Conservation (phyloP, 1,140 invertebrate species). For the Drosophila paulistorum region DNA sequence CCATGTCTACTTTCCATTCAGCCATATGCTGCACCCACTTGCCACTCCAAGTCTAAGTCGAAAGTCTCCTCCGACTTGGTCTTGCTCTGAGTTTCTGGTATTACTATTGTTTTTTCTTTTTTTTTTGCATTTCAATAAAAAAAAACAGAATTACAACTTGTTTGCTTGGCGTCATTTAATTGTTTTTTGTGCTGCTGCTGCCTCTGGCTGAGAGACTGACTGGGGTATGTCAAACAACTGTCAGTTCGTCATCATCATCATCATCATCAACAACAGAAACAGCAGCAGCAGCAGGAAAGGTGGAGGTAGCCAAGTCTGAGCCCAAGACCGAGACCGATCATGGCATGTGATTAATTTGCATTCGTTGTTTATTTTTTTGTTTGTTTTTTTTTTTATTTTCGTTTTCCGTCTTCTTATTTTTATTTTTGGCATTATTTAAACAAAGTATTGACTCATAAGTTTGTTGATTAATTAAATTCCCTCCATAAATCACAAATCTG, state of each 20-base stretch:
- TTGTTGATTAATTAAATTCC: constrained; percentile 80
- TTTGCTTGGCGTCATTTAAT: constrained; percentile 70
- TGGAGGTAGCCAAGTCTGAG: constrained; percentile 12
- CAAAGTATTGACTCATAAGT: constrained; percentile 76
- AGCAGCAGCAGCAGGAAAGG: constrained; percentile 37
- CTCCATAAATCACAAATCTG: constrained; percentile 73
- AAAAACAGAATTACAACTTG: constrained; percentile 57
- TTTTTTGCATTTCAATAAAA: constrained; percentile 72
- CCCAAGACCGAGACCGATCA: constrained; percentile 50
- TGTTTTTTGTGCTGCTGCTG: constrained; percentile 51
- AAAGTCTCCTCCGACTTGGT: constrained; percentile 11
- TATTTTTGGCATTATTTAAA: constrained; percentile 60
- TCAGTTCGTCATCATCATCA: constrained; percentile 74
- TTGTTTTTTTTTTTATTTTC: constrained; percentile 29
- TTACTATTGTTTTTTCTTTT: constrained; percentile 26
- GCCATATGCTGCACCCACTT: constrained; percentile 78
- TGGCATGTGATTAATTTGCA: constrained; percentile 76
- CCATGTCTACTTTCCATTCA: constrained; percentile 31
- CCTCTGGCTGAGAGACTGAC: constrained; percentile 55
- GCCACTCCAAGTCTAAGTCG: constrained; percentile 27
- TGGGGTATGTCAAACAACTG: constrained; percentile 80
- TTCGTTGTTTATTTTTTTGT: constrained; percentile 29
- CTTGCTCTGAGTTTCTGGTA: constrained; percentile 13
- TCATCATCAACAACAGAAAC: constrained; percentile 24
- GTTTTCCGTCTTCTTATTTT: constrained; percentile 1